phyloP scores from a whole-genome alignment of 2,797 vertebrate species.

The Lepidocolaptes lacrymiger region DNA sequence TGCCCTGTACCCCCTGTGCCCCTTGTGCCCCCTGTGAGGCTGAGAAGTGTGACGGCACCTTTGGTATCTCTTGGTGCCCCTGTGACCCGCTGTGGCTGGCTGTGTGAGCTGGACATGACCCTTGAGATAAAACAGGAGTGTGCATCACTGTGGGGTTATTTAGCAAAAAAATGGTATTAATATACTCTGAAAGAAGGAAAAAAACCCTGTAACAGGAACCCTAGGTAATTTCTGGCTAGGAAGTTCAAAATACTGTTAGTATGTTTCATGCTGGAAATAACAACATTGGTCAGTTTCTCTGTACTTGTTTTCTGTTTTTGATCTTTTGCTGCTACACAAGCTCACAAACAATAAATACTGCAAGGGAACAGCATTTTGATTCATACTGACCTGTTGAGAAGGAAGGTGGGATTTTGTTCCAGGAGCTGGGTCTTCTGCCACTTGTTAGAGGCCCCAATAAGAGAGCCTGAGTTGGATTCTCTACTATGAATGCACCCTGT shows the following conservation, averaged over 20 bases:
- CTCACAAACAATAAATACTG: not conserved
- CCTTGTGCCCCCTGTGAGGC: too few relatives aligned
- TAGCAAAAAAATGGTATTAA: not conserved
- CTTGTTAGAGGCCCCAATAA: fast-evolving
- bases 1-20: too few relatives aligned
- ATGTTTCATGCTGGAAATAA: not conserved
- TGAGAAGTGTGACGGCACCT: too few relatives aligned
- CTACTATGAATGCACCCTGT: fast-evolving
- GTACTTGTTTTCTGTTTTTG: not conserved
- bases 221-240: not conserved
- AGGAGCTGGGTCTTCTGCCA: not conserved
- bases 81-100: not conserved
- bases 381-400: not conserved
- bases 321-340: not conserved
- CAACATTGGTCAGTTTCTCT: not conserved
- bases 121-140: not conserved
- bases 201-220: fast-evolving
- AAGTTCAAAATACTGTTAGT: not conserved
- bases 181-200: not conserved
- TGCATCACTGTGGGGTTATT: not conserved
- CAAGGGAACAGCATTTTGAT: not conserved
- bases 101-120: fast-evolving
- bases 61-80: too few relatives aligned
- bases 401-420: not conserved
- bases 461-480: not conserved